Evolutionary conservation across 2,113 vertebrate genomes (phyloP).

Genomic region (Urocitellus parryii): DNA sequence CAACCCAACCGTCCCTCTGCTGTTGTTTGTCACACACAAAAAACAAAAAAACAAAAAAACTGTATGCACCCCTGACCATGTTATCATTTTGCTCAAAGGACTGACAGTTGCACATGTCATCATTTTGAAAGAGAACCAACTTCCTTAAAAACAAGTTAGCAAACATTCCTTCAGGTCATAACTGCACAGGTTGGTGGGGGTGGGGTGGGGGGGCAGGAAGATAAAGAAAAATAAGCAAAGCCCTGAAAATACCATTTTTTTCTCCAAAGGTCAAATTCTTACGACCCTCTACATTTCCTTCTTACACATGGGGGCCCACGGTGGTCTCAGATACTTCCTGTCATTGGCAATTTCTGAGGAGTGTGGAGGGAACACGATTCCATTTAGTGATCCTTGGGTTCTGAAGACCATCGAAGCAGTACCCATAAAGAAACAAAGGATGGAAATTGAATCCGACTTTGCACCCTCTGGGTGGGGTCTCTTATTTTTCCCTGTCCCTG

Average conservation of each 20-base stretch:
- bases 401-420: background rate
- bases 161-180: conserved; percentile 52
- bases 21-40: background rate
- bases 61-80: background rate
- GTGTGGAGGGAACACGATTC: background rate
- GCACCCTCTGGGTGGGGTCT: background rate
- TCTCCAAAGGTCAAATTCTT: background rate
- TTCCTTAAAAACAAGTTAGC: conserved; percentile 52
- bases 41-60: background rate
- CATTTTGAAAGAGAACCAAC: conserved; percentile 76
- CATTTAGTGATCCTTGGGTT: background rate
- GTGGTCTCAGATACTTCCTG: background rate
- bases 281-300: background rate
- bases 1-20: background rate
- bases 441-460: background rate
- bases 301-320: background rate
- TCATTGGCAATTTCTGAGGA: background rate
- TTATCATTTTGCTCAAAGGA: background rate
- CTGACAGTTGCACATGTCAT: background rate
- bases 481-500: background rate
- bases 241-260: background rate
- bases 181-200: background rate
- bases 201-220: background rate
- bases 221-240: background rate
- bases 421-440: background rate